Percentiles rank a stretch among this genome's conserved stretches.
Evolutionary conservation across 2,888 invertebrate genomes (phyloP).

Genomic region (Platycheirus rosarum): DNA sequence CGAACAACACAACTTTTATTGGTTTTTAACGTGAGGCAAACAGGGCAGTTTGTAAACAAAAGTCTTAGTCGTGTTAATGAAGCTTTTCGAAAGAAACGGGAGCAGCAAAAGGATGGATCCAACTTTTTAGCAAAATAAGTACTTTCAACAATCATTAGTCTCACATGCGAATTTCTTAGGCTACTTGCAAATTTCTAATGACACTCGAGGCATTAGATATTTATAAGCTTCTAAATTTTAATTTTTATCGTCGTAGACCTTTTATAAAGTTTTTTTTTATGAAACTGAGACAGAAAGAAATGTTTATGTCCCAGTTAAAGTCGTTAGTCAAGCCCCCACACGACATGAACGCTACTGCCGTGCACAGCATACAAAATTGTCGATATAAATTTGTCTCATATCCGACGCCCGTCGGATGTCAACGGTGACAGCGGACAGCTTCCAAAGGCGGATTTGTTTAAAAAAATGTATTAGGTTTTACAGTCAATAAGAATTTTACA

Average conservation of each 20-base stretch:
- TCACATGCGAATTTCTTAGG: too few species aligned
- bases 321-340: not conserved
- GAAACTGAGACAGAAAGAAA: too few species aligned
- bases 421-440: constrained; percentile 13
- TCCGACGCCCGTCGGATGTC: constrained; percentile 15
- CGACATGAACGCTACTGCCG: not conserved
- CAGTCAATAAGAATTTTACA: constrained; percentile 27
- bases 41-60: constrained; percentile 3
- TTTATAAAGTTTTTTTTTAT: too few species aligned
- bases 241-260: too few species aligned
- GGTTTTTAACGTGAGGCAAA: not conserved
- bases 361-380: not conserved
- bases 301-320: too few species aligned
- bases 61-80: not conserved
- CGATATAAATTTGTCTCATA: constrained; percentile 25
- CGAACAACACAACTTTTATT: not conserved
- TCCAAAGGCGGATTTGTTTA: constrained; percentile 26
- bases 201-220: too few species aligned
- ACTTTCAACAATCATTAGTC: too few species aligned
- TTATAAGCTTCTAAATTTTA: too few species aligned
- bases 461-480: constrained; percentile 29
- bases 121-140: too few species aligned
- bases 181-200: too few species aligned
- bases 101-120: too few species aligned
- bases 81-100: too few species aligned